Conservation (phyloP, 1,140 invertebrate genomes). For the Hesperophylax magnus region DNA sequence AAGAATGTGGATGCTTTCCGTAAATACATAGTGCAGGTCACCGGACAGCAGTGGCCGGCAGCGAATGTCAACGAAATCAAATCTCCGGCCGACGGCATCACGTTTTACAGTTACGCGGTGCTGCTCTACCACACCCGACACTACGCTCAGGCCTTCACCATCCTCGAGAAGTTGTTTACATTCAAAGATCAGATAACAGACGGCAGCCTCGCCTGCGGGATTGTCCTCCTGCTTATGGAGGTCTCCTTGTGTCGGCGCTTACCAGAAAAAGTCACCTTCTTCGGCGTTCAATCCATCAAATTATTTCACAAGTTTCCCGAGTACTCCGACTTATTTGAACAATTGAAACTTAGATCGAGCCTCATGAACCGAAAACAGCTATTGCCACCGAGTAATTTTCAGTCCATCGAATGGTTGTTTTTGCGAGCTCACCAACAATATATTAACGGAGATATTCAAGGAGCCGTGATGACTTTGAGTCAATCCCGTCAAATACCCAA, state of each 20-base stretch:
- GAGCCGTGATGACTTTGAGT: slow-evolving; percentile 70
- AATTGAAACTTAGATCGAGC: slow-evolving; percentile 68
- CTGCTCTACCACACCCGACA: slow-evolving; percentile 85
- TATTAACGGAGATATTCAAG: slow-evolving; percentile 71
- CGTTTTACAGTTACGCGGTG: slow-evolving; percentile 87
- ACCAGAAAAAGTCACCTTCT: slow-evolving; percentile 64
- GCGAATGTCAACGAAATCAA: slow-evolving; percentile 68
- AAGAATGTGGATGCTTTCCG: slow-evolving; percentile 81
- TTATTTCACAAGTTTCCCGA: slow-evolving; percentile 62
- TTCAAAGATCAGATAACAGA: slow-evolving; percentile 63
- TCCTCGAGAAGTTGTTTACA: slow-evolving; percentile 75
- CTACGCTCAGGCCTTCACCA: slow-evolving; percentile 80
- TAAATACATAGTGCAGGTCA: slow-evolving; percentile 76
- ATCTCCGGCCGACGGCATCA: slow-evolving; percentile 62
- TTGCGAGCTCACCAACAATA: slow-evolving; percentile 73
- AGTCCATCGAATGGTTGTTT: slow-evolving; percentile 67
- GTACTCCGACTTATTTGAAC: slow-evolving; percentile 64
- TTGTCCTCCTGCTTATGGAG: slow-evolving; percentile 69
- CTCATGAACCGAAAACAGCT: slow-evolving; percentile 69
- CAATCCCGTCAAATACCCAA: slow-evolving; percentile 67
- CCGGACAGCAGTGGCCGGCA: slow-evolving; percentile 71
- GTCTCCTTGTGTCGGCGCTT: slow-evolving; percentile 64
- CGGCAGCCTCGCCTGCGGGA: slow-evolving; percentile 63
- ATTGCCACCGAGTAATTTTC: slow-evolving; percentile 66
- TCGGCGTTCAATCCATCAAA: slow-evolving; percentile 63